Evolutionary conservation across 1,140 invertebrate species (phyloP).

Genomic region (Macrobrachium nipponense): DNA sequence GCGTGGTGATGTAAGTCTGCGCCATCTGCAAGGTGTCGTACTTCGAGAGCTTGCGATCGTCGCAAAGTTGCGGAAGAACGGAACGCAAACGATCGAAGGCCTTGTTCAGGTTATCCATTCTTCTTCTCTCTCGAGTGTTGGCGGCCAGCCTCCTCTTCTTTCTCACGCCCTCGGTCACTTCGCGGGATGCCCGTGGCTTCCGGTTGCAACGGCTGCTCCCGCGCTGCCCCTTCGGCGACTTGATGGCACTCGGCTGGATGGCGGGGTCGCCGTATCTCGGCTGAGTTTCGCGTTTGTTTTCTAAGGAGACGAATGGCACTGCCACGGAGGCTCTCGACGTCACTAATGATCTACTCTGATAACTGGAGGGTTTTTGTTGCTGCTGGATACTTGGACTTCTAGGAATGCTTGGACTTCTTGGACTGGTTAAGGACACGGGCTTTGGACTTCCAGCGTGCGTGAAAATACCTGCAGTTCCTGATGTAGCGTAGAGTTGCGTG

Average conservation of each 20-base stretch:
- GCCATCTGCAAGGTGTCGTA: constrained; percentile 98
- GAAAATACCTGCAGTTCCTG: constrained; percentile 7
- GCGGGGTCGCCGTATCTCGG: not conserved
- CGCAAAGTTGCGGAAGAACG: constrained; percentile 89
- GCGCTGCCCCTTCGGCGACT: not conserved
- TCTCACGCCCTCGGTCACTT: constrained; percentile 73
- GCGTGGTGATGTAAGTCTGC: constrained; percentile 91
- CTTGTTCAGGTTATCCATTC: constrained; percentile 95
- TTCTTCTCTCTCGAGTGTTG: constrained; percentile 89
- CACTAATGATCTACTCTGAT: too few species aligned
- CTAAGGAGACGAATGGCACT: constrained; percentile 21
- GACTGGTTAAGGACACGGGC: not conserved
- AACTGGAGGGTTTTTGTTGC: too few species aligned
- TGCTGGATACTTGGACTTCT: not conserved
- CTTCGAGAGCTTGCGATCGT: constrained; percentile 93
- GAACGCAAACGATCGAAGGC: constrained; percentile 91
- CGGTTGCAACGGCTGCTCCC: constrained; percentile 16
- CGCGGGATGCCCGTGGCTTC: constrained; percentile 28
- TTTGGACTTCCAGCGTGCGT: not conserved
- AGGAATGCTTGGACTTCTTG: not conserved
- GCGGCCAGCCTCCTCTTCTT: constrained; percentile 87
- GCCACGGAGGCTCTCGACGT: not conserved
- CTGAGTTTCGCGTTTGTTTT: constrained; percentile 27
- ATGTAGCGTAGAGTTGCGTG: constrained; percentile 24
- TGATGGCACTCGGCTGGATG: not conserved